Percentiles rank a stretch among this genome's conserved stretches.
Evolutionary conservation across 2,888 invertebrate species (phyloP).

Genomic region (Dynastes tityus): DNA sequence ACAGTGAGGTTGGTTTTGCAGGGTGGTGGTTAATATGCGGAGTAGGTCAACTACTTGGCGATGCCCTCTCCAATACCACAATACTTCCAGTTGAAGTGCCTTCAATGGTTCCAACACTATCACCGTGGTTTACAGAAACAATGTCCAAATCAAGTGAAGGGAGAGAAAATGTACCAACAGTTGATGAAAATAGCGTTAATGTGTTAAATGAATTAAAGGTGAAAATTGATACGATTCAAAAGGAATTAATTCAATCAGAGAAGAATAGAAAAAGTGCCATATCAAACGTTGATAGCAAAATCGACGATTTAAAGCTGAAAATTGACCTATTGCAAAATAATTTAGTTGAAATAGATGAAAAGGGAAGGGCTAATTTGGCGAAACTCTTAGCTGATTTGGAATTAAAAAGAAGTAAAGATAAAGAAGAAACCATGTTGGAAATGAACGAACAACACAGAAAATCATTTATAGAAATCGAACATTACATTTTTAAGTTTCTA

Average conservation of each 20-base stretch:
- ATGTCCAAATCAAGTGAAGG: background rate
- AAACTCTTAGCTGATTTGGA: constrained; percentile 23
- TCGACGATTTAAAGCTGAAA: constrained; percentile 9
- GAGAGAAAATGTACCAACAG: background rate
- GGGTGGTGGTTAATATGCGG: constrained; percentile 66
- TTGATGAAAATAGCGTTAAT: constrained; percentile 53
- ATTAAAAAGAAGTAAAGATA: constrained; percentile 24
- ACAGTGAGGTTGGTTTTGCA: constrained; percentile 63
- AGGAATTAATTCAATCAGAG: constrained; percentile 72
- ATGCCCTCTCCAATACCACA: constrained; percentile 18
- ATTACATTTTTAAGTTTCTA: constrained; percentile 62
- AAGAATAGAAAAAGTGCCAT: constrained; percentile 33
- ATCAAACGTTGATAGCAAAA: constrained; percentile 9
- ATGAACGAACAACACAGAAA: constrained; percentile 62
- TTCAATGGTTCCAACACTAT: constrained; percentile 54
- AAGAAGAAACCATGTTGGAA: constrained; percentile 54
- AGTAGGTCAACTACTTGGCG: constrained; percentile 57
- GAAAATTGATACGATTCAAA: constrained; percentile 73
- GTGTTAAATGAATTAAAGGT: constrained; percentile 56
- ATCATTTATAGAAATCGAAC: constrained; percentile 64
- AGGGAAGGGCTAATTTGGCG: constrained; percentile 11
- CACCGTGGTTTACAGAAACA: constrained; percentile 61
- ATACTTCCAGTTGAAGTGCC: constrained; percentile 29
- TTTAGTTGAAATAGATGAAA: background rate
- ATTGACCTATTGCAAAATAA: constrained; percentile 20